Percentiles rank a stretch among this genome's conserved stretches.
These are phyloP conservation scores for Entomyzon cyanotis DNA, from an alignment of 2,113 vertebrate species.

Conservation along the genomic window DNA sequence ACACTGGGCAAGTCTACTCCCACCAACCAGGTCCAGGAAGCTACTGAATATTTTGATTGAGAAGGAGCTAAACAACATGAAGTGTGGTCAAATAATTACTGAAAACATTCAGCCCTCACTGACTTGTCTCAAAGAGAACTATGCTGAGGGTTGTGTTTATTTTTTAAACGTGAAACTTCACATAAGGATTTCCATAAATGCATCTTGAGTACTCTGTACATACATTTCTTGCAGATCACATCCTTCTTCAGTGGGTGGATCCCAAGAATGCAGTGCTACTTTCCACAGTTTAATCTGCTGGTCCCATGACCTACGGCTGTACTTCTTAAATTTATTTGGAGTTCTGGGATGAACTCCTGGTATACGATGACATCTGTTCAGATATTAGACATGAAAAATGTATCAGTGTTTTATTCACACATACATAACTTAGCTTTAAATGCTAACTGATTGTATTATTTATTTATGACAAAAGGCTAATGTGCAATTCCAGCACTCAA, in stretches of 20 bases:
- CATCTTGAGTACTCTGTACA: not conserved
- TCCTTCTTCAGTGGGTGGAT: conserved; percentile 81
- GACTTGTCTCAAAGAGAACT: not conserved
- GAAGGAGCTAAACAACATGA: not conserved
- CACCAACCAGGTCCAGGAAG: not conserved
- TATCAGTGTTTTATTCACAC: not conserved
- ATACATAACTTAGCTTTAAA: not conserved
- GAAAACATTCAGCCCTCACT: not conserved
- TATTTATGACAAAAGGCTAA: not conserved
- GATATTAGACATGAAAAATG: not conserved
- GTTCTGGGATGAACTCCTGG: conserved; percentile 91
- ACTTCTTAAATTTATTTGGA: conserved; percentile 97
- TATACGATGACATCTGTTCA: conserved; percentile 83
- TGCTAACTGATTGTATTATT: no score
- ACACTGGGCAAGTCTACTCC: not conserved
- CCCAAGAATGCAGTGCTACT: conserved; percentile 93
- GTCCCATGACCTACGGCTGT: conserved; percentile 97
- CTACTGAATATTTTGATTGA: not conserved
- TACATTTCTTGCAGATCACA: conserved; percentile 83
- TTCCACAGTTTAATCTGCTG: conserved; percentile 97
- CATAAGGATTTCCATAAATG: not conserved
- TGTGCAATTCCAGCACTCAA: not conserved
- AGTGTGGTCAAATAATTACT: not conserved
- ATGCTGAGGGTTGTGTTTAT: not conserved
- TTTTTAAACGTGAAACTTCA: not conserved